phyloP scores from a whole-genome alignment of 2,113 vertebrate species.

The Oncorhynchus clarkii region DNA sequence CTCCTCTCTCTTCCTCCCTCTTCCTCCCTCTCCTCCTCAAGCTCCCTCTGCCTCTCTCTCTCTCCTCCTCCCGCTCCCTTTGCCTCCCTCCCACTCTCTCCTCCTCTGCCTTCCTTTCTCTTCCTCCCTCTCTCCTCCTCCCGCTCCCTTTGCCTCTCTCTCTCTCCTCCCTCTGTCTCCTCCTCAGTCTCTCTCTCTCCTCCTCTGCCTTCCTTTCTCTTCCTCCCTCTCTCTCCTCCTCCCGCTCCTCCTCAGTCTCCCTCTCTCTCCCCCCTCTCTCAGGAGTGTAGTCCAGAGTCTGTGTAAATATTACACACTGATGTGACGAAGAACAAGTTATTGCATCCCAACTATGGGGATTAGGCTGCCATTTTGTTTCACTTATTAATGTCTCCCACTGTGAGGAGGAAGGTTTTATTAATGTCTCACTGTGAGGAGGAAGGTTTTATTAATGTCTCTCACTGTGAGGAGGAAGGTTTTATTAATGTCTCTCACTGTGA shows the following conservation, averaged over 20 bases:
- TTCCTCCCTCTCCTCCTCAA: neutral
- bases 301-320: slow-evolving; percentile 69
- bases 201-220: no score
- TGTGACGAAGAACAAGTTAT: slow-evolving; percentile 60
- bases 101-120: neutral
- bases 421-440: no score
- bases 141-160: no score
- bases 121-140: neutral
- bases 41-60: neutral
- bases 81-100: neutral
- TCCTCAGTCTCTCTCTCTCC: no score
- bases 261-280: slow-evolving; percentile 4
- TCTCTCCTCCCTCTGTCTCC: no score
- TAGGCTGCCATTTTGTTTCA: slow-evolving; percentile 68
- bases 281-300: slow-evolving; percentile 52
- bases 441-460: no score
- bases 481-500: slow-evolving; percentile 17
- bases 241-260: neutral
- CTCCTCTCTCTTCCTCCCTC: no score
- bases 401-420: no score
- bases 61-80: no score
- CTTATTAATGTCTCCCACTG: slow-evolving; percentile 52
- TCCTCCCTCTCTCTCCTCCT: neutral
- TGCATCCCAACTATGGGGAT: slow-evolving; percentile 52
- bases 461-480: slow-evolving; percentile 14